Conservation (phyloP, 2,113 vertebrate genomes). For the Ptilorrhoa leucosticta region DNA sequence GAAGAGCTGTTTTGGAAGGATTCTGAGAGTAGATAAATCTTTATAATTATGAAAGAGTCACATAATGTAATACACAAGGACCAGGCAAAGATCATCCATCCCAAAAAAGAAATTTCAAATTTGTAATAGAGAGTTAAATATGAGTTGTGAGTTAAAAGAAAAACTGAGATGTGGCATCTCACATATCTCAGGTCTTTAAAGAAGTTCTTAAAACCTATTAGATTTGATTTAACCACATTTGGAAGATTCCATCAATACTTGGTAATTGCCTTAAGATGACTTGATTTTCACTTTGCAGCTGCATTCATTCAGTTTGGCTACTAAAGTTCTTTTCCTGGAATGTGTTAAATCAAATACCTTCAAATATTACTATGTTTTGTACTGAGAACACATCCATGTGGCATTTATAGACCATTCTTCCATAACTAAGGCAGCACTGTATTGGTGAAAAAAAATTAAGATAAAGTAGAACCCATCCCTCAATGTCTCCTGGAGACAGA, state of each 20-base stretch:
- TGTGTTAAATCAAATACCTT: not conserved
- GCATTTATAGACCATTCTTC: not conserved
- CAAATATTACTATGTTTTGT: not conserved
- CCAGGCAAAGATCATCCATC: not conserved
- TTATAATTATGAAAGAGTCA: not conserved
- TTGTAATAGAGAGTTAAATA: not conserved
- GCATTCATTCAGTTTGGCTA: not conserved
- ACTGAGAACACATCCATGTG: not conserved
- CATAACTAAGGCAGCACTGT: not conserved
- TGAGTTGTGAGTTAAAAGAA: not conserved
- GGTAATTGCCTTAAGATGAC: not conserved
- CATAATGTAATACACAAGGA: not conserved
- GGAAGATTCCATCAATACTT: not conserved
- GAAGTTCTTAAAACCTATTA: not conserved
- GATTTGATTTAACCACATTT: not conserved
- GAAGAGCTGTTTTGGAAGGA: not conserved
- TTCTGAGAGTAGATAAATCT: not conserved
- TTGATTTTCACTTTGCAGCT: not conserved
- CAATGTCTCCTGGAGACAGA: not conserved
- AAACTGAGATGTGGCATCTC: not conserved
- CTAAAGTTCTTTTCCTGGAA: not conserved
- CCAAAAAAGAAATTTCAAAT: not conserved
- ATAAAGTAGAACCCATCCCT: not conserved
- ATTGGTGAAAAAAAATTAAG: not conserved
- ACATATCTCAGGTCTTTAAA: not conserved